A percentile compares a stretch with the other conserved stretches of the same genome.
Evolutionary conservation across 2,113 vertebrate species (phyloP).

Genomic region (Psittacus erithacus): DNA sequence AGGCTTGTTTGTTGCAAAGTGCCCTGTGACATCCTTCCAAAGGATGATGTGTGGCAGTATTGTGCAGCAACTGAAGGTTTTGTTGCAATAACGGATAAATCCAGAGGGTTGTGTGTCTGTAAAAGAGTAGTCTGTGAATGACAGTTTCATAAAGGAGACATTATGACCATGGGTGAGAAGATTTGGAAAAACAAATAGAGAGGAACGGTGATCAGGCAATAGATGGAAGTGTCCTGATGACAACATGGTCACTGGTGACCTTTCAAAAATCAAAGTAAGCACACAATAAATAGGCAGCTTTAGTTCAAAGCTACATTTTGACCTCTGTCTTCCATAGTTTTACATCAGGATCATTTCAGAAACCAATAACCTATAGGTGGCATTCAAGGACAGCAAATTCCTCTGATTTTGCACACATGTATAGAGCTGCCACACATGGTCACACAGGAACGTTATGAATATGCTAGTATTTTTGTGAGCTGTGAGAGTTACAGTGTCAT

Average conservation of each 20-base stretch:
- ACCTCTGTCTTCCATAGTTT: background rate
- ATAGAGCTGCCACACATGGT: background rate
- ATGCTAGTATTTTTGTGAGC: background rate
- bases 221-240: background rate
- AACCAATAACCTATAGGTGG: conserved; percentile 58
- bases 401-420: background rate
- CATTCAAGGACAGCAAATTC: conserved; percentile 65
- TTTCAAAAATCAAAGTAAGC: background rate
- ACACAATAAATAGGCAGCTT: background rate
- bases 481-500: background rate
- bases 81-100: background rate
- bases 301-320: background rate
- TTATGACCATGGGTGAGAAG: background rate
- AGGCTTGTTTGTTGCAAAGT: background rate
- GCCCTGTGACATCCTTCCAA: background rate
- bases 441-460: background rate
- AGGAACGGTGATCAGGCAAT: background rate
- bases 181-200: background rate
- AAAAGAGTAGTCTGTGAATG: background rate
- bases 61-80: background rate
- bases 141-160: background rate
- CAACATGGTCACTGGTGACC: background rate
- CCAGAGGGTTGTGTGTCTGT: background rate
- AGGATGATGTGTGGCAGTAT: background rate
- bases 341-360: background rate